phyloP scores from a whole-genome alignment of 2,113 vertebrate species.

The Callipepla squamata region DNA sequence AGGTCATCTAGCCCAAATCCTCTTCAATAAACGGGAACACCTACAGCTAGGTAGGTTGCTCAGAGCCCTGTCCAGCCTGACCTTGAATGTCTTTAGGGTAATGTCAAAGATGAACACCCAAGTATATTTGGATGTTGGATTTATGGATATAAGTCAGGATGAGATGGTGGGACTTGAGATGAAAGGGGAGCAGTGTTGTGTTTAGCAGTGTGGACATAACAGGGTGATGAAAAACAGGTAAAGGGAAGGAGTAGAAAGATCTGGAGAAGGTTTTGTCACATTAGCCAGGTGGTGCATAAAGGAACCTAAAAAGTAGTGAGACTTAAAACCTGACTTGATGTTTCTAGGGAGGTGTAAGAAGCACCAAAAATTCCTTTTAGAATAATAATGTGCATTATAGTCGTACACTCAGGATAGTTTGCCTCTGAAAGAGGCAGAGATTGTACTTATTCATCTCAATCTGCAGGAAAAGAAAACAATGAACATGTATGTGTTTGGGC shows the following conservation, averaged over 20 bases:
- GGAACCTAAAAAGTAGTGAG: neutral
- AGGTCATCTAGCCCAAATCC: no score
- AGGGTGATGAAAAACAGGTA: neutral
- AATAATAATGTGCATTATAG: neutral
- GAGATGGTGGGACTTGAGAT: neutral
- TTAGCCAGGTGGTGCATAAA: neutral
- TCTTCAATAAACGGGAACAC: no score
- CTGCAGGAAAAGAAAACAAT: neutral
- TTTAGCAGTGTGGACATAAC: neutral
- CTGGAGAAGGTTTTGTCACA: neutral
- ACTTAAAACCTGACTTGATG: neutral
- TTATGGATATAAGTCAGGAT: neutral
- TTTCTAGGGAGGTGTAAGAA: neutral
- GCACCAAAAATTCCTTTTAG: neutral
- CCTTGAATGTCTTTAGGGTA: no score
- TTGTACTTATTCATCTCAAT: neutral
- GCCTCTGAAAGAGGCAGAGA: neutral
- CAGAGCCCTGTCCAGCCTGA: no score
- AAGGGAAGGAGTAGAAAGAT: neutral
- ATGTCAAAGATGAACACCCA: no score
- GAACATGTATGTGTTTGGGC: no score
- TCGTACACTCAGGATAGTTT: neutral
- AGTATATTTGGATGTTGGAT: rapidly evolving
- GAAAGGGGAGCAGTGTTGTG: neutral
- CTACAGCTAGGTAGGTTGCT: no score